Evolutionary conservation across 2,797 vertebrate genomes (phyloP).

Genomic region (Sebastes umbrosus): DNA sequence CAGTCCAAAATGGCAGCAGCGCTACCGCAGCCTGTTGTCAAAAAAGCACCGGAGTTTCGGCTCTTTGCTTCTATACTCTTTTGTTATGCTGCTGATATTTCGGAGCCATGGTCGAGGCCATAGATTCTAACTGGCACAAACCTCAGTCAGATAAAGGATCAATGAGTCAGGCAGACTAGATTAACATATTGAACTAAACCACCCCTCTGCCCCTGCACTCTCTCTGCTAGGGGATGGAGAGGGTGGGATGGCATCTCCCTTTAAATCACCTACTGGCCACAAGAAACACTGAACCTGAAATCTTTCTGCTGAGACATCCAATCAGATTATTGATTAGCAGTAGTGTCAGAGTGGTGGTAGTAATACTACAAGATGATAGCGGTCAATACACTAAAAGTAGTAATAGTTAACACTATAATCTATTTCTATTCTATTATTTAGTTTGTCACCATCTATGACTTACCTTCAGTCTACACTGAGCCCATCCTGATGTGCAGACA

Average conservation of each 20-base stretch:
- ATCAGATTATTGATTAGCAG: background rate
- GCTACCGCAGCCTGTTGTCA: no score
- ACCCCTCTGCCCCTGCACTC: background rate
- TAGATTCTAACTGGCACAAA: no score
- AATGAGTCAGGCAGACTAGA: no score
- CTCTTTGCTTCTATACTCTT: no score
- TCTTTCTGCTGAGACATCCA: background rate
- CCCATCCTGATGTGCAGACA: constrained; percentile 38
- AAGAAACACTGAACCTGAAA: background rate
- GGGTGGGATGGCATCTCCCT: background rate
- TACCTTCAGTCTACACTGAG: constrained; percentile 57
- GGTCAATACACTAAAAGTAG: background rate
- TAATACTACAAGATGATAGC: background rate
- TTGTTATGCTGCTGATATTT: no score
- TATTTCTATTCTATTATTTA: background rate
- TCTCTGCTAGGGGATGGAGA: background rate
- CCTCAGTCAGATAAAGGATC: no score
- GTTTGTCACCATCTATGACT: constrained; percentile 8
- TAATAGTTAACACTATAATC: background rate
- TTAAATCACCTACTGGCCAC: no score
- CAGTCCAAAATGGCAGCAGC: no score
- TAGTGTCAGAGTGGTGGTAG: background rate
- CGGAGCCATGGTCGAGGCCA: no score
- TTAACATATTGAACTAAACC: background rate
- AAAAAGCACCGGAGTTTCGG: no score